Conservation (phyloP, 2,113 vertebrate species). For the Todiramphus chloris region DNA sequence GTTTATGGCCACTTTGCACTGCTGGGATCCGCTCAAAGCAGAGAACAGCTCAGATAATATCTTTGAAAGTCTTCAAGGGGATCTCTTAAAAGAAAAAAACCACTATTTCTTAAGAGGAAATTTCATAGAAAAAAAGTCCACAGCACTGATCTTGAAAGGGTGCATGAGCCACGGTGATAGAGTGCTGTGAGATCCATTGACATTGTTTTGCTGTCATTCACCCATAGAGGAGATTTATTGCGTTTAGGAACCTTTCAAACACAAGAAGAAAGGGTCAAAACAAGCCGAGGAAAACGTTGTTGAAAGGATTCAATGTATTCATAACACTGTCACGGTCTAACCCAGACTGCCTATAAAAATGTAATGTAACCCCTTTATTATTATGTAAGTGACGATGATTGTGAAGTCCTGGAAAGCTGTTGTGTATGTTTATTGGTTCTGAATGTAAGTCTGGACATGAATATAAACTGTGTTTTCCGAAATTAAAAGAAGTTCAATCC, state of each 20-base stretch:
- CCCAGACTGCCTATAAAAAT: not conserved
- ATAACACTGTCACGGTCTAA: not conserved
- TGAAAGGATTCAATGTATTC: not conserved
- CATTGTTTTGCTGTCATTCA: not conserved
- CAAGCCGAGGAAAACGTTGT: not conserved
- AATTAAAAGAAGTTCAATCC: conserved; percentile 20
- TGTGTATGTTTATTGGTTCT: not conserved
- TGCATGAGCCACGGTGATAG: not conserved
- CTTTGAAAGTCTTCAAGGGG: not conserved
- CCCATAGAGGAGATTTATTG: not conserved
- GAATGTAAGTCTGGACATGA: not conserved
- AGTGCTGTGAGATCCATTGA: not conserved
- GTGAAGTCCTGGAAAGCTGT: not conserved
- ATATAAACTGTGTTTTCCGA: not conserved
- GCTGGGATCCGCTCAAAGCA: not conserved
- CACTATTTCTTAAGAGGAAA: not conserved
- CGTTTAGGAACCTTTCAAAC: not conserved
- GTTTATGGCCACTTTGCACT: not conserved
- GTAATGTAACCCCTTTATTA: not conserved
- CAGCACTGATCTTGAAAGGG: not conserved
- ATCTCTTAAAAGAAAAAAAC: not conserved
- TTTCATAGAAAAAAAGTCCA: not conserved
- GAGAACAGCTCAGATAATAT: not conserved
- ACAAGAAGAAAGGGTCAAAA: not conserved
- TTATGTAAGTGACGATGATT: not conserved